These are phyloP conservation scores for Novumbra hubbsi DNA, from an alignment of 2,797 vertebrate genomes.

Conservation along the genomic window DNA sequence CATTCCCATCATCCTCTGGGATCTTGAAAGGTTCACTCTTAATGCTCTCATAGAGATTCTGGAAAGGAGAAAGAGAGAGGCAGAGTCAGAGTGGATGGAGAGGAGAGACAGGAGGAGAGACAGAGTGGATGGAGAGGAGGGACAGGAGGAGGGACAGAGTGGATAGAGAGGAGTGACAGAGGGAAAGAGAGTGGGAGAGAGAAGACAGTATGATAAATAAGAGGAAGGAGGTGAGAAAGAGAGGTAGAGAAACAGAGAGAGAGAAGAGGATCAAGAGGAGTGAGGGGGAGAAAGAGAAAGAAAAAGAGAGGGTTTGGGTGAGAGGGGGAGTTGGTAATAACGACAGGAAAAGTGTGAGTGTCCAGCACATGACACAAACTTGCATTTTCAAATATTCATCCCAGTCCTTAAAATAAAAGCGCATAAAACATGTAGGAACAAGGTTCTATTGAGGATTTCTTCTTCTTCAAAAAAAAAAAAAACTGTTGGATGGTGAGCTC, in stretches of 20 bases:
- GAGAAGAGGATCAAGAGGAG: background rate
- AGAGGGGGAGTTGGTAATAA: background rate
- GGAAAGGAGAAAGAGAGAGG: conserved; percentile 21
- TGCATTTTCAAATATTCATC: conserved; percentile 20
- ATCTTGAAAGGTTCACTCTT: conserved; percentile 95
- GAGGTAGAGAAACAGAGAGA: background rate
- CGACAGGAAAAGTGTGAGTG: background rate
- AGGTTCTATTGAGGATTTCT: conserved; percentile 16
- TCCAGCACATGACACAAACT: conserved; percentile 6
- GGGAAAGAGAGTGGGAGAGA: too few relatives aligned
- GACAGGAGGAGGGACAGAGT: background rate
- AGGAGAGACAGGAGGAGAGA: background rate
- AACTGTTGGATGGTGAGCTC: conserved; percentile 13
- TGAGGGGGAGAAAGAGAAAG: background rate
- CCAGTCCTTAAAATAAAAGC: conserved; percentile 11
- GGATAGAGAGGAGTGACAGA: background rate
- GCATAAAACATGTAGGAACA: conserved; percentile 30
- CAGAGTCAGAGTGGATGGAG: too few relatives aligned
- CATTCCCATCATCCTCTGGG: conserved; percentile 95
- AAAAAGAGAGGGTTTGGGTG: background rate
- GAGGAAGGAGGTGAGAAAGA: background rate
- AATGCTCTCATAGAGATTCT: conserved; percentile 91
- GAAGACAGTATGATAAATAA: too few relatives aligned
- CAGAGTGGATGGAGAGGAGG: background rate
- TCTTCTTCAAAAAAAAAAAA: background rate